Evolutionary conservation across 2,797 vertebrate genomes (phyloP), one percentile per base, ranked within the genome.

Genomic region (Microctenopoma steveboyesi): DNA sequence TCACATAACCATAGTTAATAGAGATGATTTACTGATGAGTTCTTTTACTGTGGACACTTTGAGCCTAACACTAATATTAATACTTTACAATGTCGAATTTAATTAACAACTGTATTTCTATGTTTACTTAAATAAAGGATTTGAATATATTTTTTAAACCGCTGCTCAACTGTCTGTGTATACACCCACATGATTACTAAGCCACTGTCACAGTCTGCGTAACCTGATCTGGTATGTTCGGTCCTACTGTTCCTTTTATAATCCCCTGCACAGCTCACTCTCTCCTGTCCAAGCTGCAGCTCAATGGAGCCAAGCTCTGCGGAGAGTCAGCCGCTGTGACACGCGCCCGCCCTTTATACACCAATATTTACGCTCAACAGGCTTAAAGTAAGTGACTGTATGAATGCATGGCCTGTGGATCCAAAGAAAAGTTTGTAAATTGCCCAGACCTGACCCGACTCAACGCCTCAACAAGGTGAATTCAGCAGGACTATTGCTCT

Each of bases 311-410:
- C 3, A 3, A 51, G 69, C 52, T 57, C 65, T 83, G 65, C 71
- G 74, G 50, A 77, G 67, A 67, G 51, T 52, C 65, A 53, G 61
- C 53, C 56, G 62, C 49, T 50, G 51, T 52, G 51, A 70, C 79
- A 79, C 72, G 76, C 52, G 76, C 52, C 68, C 64, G 68, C 52
- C 2, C 2, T 35, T 68, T 50, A 40, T 74, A 80, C 79, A 64
- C 59, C 62, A 57, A 80, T 83, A 72, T 83, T 82, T 87, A 85
- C 72, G 74, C 74, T 74, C 64, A 64, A 55, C 59, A 75, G 68
- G n/a, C 62, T 72, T 39, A 60, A 46, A 7, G 51, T 61, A 62
- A 61, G 42, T 30, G 54, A 64, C 59, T 68, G 64, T 43, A 43
- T 7, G 35, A 50, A 25, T 59, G 74, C 47, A 25, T 54, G 53